phyloP scores from a whole-genome alignment of 2,888 invertebrate species.

The Pristionchus fissidentatus region DNA sequence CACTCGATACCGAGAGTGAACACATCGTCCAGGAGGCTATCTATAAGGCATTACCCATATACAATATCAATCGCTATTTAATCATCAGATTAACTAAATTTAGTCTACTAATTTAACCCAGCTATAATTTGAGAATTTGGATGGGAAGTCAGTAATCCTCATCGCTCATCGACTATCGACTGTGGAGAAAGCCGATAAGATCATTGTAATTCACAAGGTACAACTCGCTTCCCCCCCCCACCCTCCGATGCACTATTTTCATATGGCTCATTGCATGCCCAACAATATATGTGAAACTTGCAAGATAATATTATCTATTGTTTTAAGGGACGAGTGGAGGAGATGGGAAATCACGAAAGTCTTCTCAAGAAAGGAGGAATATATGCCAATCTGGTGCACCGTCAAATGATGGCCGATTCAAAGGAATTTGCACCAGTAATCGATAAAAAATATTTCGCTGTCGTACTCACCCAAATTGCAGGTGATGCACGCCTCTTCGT shows the following conservation, averaged over 20 bases:
- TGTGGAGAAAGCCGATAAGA: constrained; percentile 78
- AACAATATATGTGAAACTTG: no score
- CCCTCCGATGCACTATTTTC: not conserved
- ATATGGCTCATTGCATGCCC: not conserved
- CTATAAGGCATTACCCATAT: constrained; percentile 29
- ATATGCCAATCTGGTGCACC: constrained; percentile 78
- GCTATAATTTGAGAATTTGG: constrained; percentile 74
- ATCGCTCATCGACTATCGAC: constrained; percentile 78
- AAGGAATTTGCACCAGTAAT: not conserved
- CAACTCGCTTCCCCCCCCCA: not conserved
- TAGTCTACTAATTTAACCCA: constrained; percentile 49
- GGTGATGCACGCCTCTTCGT: not conserved
- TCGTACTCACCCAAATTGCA: not conserved
- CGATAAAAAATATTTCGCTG: not conserved
- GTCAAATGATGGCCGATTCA: constrained; percentile 65
- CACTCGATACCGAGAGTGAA: constrained; percentile 72
- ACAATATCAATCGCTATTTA: no score
- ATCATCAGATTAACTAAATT: not conserved
- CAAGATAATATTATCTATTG: not conserved
- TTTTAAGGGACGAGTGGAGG: constrained; percentile 75
- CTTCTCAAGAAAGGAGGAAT: constrained; percentile 77
- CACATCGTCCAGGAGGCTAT: constrained; percentile 64
- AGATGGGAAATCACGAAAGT: constrained; percentile 78
- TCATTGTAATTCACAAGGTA: constrained; percentile 75
- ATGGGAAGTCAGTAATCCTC: constrained; percentile 77